Percentiles rank a stretch among this genome's conserved stretches.
Evolutionary conservation across 2,888 invertebrate species (phyloP).

Genomic region (Erynnis tages): DNA sequence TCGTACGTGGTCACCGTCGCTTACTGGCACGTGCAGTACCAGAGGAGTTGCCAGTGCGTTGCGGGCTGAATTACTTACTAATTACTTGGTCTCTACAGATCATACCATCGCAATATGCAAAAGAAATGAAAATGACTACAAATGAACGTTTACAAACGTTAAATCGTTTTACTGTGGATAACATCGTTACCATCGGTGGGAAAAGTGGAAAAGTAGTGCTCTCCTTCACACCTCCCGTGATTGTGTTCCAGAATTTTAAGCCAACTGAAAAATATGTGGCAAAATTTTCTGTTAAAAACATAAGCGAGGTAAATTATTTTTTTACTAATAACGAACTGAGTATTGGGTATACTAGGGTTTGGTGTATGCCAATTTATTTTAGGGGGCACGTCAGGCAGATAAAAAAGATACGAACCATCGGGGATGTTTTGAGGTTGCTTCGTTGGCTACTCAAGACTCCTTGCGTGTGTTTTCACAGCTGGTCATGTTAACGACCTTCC

Average conservation of each 20-base stretch:
- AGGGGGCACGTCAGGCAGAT: too few relatives aligned
- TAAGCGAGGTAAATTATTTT: slow-evolving; percentile 69
- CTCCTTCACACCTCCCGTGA: slow-evolving; percentile 71
- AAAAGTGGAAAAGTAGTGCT: slow-evolving; percentile 48
- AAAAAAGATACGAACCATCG: too few relatives aligned
- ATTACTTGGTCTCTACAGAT: slow-evolving; percentile 49
- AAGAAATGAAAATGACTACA: slow-evolving; percentile 62
- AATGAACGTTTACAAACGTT: slow-evolving; percentile 56
- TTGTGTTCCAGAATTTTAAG: slow-evolving; percentile 83
- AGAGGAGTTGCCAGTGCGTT: too few relatives aligned
- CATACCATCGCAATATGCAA: slow-evolving; percentile 63
- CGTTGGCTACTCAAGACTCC: too few relatives aligned
- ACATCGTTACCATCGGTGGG: slow-evolving; percentile 46
- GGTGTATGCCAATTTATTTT: too few relatives aligned
- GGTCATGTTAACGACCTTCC: too few relatives aligned
- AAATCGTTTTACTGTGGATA: slow-evolving; percentile 55
- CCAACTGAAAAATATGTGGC: slow-evolving; percentile 73
- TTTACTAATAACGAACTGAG: too few relatives aligned
- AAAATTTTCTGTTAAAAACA: slow-evolving; percentile 79
- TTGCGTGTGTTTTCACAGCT: too few relatives aligned
- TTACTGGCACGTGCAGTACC: too few relatives aligned
- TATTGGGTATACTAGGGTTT: too few relatives aligned
- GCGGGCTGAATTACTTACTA: not conserved
- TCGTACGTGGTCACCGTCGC: too few relatives aligned
- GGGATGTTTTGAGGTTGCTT: too few relatives aligned